phyloP scores from a whole-genome alignment of 2,113 vertebrate genomes.

The Chaetops frenatus region DNA sequence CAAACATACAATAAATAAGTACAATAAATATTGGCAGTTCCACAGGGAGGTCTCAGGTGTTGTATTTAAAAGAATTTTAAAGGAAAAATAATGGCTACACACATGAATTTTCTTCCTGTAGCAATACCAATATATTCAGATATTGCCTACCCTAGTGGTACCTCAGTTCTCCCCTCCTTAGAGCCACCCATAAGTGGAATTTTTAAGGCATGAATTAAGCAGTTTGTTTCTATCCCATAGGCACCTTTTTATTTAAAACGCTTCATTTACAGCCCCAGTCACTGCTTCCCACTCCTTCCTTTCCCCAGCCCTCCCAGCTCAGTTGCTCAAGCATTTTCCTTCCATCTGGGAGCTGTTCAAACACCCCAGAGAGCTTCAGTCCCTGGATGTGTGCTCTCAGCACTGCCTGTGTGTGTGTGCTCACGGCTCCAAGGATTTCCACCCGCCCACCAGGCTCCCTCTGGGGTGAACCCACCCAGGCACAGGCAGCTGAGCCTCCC shows the following conservation, averaged over 20 bases:
- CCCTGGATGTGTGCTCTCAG: too few relatives aligned
- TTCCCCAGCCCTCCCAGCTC: not conserved
- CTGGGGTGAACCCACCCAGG: too few relatives aligned
- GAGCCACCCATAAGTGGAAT: not conserved
- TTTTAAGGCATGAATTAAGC: not conserved
- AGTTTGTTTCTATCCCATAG: not conserved
- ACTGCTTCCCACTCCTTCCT: not conserved
- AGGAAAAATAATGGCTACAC: not conserved
- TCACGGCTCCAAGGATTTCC: too few relatives aligned
- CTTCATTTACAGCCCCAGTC: not conserved
- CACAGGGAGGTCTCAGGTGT: not conserved
- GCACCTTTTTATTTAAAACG: not conserved
- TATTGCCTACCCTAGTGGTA: not conserved
- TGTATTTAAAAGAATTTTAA: not conserved
- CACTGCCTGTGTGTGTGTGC: too few relatives aligned
- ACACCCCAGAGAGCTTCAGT: too few relatives aligned
- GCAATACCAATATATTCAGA: not conserved
- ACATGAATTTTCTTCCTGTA: rapidly evolving
- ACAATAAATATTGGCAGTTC: not conserved
- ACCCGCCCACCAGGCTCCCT: too few relatives aligned
- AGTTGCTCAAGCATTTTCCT: not conserved
- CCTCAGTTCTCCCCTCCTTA: not conserved
- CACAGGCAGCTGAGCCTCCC: too few relatives aligned
- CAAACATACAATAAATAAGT: not conserved
- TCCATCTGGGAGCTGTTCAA: not conserved